Percentiles rank a stretch among this genome's conserved stretches.
Evolutionary conservation across 2,797 vertebrate species (phyloP).

Genomic region (Xyrichtys novacula): DNA sequence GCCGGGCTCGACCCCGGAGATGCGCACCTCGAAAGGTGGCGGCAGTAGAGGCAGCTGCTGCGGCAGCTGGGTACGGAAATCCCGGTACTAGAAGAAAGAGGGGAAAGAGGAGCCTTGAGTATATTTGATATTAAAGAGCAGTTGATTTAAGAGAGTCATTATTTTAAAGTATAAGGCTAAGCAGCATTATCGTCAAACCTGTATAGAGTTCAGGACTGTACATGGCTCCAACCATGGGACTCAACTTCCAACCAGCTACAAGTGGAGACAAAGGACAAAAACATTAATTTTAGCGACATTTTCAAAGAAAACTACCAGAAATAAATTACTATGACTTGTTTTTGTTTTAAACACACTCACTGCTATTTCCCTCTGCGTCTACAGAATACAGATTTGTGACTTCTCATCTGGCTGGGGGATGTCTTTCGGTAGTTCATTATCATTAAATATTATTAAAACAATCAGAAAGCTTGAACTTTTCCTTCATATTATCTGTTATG

Average conservation of each 20-base stretch:
- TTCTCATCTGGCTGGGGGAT: no score
- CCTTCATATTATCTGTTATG: no score
- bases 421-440: no score
- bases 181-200: conserved; percentile 83
- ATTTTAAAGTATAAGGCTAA: neutral
- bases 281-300: neutral
- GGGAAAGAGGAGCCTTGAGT: neutral
- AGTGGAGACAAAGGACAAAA: conserved; percentile 15
- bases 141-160: neutral
- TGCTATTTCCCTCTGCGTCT: no score
- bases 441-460: no score
- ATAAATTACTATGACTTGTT: no score
- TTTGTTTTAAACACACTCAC: no score
- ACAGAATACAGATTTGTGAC: no score
- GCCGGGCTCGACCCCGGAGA: conserved; percentile 94
- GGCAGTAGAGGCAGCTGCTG: conserved; percentile 89
- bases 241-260: conserved; percentile 96
- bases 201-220: conserved; percentile 99
- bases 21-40: conserved; percentile 95
- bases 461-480: no score
- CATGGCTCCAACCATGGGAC: conserved; percentile 96
- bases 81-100: conserved; percentile 90
- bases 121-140: neutral
- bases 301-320: neutral
- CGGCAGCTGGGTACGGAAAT: conserved; percentile 93